phyloP scores from a whole-genome alignment of 2,888 invertebrate species.

The Ormyrus thymus region DNA sequence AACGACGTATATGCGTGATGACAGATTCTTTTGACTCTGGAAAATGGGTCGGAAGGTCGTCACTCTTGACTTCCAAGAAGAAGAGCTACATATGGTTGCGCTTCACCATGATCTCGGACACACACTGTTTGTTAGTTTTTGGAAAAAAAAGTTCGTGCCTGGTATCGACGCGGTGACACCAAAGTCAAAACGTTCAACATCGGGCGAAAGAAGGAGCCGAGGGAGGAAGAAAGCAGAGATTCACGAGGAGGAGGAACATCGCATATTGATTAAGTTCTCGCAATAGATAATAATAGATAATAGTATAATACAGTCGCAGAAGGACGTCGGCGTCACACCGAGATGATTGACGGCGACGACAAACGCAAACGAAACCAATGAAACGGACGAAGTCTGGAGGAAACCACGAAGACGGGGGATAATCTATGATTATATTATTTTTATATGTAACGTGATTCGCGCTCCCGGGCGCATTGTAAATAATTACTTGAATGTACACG shows the following conservation, averaged over 20 bases:
- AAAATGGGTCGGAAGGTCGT: slow-evolving; percentile 11
- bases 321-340: slow-evolving; percentile 37
- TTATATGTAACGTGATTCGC: slow-evolving; percentile 67
- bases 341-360: slow-evolving; percentile 21
- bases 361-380: slow-evolving; percentile 49
- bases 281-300: not conserved
- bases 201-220: not conserved
- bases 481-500: slow-evolving; percentile 63
- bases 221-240: not conserved
- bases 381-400: slow-evolving; percentile 45
- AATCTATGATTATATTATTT: slow-evolving; percentile 43
- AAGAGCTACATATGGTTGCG: slow-evolving; percentile 22
- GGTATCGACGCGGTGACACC: slow-evolving; percentile 1
- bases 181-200: not conserved
- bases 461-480: slow-evolving; percentile 70
- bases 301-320: slow-evolving; percentile 55
- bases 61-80: slow-evolving; percentile 7
- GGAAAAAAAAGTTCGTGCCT: not conserved
- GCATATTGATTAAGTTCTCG: slow-evolving; percentile 12
- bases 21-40: not conserved
- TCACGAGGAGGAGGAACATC: slow-evolving; percentile 22
- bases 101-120: slow-evolving; percentile 36
- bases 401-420: slow-evolving; percentile 32
- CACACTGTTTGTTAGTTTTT: slow-evolving; percentile 14
- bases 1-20: not conserved